These are phyloP conservation scores for Drosophila neutralis DNA, from an alignment of 2,888 invertebrate genomes.

Conservation along the genomic window DNA sequence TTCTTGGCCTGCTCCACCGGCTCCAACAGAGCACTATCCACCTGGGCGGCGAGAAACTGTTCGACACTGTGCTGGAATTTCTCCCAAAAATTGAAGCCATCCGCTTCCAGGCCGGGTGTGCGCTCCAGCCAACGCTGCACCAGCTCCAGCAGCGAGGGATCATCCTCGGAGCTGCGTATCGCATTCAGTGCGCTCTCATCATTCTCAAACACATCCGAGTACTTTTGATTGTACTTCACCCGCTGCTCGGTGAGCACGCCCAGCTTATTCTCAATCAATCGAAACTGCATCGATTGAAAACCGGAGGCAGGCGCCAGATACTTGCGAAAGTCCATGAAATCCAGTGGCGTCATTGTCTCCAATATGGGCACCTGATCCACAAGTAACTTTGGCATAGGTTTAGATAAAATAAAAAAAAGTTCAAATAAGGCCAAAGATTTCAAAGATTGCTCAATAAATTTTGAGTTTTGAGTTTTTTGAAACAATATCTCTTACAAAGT, in stretches of 20 bases:
- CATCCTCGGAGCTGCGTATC: conserved; percentile 90
- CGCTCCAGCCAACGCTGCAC: conserved; percentile 97
- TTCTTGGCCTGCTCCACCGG: conserved; percentile 87
- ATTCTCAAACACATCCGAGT: conserved; percentile 93
- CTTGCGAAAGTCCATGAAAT: conserved; percentile 98
- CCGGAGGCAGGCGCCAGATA: conserved; percentile 98
- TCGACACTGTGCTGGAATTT: conserved; percentile 92
- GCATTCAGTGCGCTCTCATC: conserved; percentile 87
- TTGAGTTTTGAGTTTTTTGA: neutral
- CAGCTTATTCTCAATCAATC: conserved; percentile 97
- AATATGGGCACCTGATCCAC: conserved; percentile 98
- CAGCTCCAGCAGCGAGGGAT: conserved; percentile 93
- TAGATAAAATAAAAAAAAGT: neutral
- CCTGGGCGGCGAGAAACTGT: conserved; percentile 89
- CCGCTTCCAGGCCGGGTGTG: conserved; percentile 94
- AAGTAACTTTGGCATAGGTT: conserved; percentile 88
- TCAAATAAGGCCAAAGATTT: neutral
- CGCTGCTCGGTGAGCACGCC: conserved; percentile 93
- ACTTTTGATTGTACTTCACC: conserved; percentile 97
- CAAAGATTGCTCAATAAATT: neutral
- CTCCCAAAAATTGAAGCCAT: conserved; percentile 97
- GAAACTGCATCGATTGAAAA: conserved; percentile 98
- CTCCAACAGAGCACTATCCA: conserved; percentile 86
- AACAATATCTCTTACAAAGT: neutral
- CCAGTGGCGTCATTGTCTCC: conserved; percentile 99